Evolutionary conservation across 2,888 invertebrate genomes (phyloP), one percentile per base, ranked within the genome.

Genomic region (Chironomus tentans): DNA sequence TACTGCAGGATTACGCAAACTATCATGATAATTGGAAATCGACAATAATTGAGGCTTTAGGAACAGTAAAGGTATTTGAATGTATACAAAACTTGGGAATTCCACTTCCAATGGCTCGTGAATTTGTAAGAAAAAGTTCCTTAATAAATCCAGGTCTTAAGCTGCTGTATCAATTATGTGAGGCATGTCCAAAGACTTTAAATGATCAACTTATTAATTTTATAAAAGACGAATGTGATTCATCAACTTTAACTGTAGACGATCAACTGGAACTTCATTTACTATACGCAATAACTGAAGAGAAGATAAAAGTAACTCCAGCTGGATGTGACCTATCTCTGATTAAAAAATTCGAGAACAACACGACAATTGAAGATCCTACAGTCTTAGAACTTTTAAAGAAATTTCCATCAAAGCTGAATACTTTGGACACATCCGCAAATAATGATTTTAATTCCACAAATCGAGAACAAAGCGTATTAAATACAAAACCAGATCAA

Each of bases 21-120:
- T 77, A 77, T 0, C 80, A 81, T 71, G 68, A 73, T 2, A 79
- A 81, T 18, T 88, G 88, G 87, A 81, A 83, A 24, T 78, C 80
- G 0, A 82, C 83, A 78, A 78, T 88, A 1, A 77, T 88, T 0
- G 88, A 88, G 81, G 86, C 86, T 0, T 78, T 88, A 21, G 82
- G 85, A 76, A 84, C 88, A 21, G 85, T 88, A 13, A 82, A 85
- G 76, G 84, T 85, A 78, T 82, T 81, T 46, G 78, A 80, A 74
- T 80, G 84, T 4, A 72, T 87, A 24, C 80, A 81, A 10, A 84
- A 83, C 77, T 76, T 87, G 7, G 85, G 86, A 18, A 18, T 72
- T 61, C 6, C 50, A 0, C 28, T 10, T 10, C 4, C 38, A 6
- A 62, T 62, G n/a, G 72, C 72, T 15, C 61, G 61, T 21, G 62